Evolutionary conservation across 2,888 invertebrate species (phyloP).

Genomic region (Diplazon laetatorius): DNA sequence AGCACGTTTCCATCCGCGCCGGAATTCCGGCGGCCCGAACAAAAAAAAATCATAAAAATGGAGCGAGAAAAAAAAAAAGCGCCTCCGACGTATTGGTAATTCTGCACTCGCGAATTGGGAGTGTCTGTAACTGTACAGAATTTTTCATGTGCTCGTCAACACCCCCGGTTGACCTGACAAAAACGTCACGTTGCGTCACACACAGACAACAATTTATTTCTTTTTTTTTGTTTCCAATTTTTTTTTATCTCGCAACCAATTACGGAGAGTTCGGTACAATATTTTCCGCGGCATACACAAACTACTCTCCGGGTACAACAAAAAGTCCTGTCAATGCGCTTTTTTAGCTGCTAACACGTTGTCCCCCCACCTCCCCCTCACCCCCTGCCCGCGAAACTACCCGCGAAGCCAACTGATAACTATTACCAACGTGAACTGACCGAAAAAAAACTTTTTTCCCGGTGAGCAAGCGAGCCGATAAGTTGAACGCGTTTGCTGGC

Average conservation of each 20-base stretch:
- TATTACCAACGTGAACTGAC: conserved; percentile 16
- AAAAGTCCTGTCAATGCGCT: conserved; percentile 26
- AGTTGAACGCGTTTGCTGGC: conserved; percentile 16
- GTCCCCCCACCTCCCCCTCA: neutral
- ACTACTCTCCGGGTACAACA: neutral
- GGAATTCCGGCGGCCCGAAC: neutral
- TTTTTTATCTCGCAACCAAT: conserved; percentile 23
- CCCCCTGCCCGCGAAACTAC: neutral
- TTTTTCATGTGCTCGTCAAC: neutral
- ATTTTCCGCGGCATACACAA: neutral
- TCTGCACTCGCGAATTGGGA: neutral
- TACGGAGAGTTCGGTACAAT: conserved; percentile 22
- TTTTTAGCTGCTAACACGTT: conserved; percentile 7
- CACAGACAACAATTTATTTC: conserved; percentile 1
- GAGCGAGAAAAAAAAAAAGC: conserved; percentile 7
- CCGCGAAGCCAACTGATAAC: neutral
- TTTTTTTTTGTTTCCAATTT: neutral
- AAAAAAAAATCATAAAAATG: too few species aligned
- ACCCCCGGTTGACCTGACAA: conserved; percentile 14
- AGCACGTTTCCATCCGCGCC: neutral
- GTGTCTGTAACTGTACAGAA: neutral
- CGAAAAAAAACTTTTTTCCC: conserved; percentile 14
- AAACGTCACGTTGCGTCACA: conserved; percentile 14
- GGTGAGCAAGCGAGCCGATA: neutral
- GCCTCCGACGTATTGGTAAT: conserved; percentile 7